A percentile compares a stretch with the other conserved stretches of the same genome.
These are phyloP conservation scores for Hexactinellida sp. DNA, from an alignment of 37 sponge, comb jelly and placozoan genomes.

Conservation along the genomic window DNA sequence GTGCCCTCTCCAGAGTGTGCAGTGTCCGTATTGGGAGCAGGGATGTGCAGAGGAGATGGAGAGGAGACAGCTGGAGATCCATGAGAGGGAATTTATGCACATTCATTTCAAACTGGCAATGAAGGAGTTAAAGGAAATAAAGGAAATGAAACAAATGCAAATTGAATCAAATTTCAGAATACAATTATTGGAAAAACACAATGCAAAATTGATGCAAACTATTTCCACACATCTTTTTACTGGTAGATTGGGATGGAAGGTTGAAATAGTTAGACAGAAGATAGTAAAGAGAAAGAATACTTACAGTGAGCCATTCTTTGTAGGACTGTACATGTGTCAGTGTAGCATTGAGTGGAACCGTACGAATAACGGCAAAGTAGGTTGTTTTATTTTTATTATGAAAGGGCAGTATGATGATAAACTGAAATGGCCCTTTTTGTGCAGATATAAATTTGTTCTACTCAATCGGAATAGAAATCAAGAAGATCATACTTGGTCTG, in stretches of 20 bases:
- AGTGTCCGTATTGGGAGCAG: background rate
- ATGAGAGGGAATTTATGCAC: background rate
- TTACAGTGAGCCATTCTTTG: background rate
- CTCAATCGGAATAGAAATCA: background rate
- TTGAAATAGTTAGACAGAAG: background rate
- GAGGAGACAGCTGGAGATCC: background rate
- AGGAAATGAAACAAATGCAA: too few relatives aligned
- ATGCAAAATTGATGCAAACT: background rate
- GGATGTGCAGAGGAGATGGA: conserved; percentile 11
- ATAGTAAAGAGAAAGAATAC: background rate
- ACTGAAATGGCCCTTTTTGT: background rate
- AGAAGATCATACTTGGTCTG: background rate
- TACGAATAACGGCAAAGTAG: background rate
- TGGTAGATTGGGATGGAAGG: background rate
- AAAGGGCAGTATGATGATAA: background rate
- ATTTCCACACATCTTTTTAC: background rate
- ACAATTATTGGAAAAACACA: background rate
- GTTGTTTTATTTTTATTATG: background rate
- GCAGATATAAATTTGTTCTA: background rate
- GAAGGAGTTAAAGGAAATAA: too few relatives aligned
- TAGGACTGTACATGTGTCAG: background rate
- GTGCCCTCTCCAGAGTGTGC: background rate
- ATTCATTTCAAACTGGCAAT: background rate
- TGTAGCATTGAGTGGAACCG: background rate
- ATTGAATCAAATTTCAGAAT: background rate